Evolutionary conservation across 1,140 invertebrate species (phyloP).

Genomic region (Drosophila tsacasi): DNA sequence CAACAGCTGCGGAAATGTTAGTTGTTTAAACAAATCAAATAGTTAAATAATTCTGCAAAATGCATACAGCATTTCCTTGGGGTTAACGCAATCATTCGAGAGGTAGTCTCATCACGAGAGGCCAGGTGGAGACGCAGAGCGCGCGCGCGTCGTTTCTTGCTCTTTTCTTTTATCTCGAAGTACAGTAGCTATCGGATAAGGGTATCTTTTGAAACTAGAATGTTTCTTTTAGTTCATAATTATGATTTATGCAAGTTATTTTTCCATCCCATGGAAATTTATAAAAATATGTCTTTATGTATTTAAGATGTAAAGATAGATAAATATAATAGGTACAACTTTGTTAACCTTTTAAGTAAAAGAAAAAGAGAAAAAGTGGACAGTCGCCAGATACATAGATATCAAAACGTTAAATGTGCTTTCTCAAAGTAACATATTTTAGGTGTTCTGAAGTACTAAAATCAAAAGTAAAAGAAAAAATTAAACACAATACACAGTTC

Average conservation of each 20-base stretch:
- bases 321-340: no score
- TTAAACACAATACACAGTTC: no score
- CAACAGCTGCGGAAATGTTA: conserved; percentile 13
- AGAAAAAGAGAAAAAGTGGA: no score
- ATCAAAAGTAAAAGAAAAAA: no score
- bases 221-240: neutral
- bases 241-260: neutral
- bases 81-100: conserved; percentile 4
- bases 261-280: no score
- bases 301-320: neutral
- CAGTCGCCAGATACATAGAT: no score
- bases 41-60: neutral
- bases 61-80: neutral
- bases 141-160: conserved; percentile 13
- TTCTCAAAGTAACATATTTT: no score
- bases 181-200: conserved; percentile 3
- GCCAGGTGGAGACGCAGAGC: neutral
- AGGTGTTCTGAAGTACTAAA: no score
- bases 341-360: no score
- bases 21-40: neutral
- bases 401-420: no score
- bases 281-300: neutral
- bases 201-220: neutral
- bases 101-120: neutral
- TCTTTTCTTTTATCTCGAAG: neutral